Evolutionary conservation across 2,113 vertebrate species (phyloP).

Genomic region (Microcebus griseorufus): DNA sequence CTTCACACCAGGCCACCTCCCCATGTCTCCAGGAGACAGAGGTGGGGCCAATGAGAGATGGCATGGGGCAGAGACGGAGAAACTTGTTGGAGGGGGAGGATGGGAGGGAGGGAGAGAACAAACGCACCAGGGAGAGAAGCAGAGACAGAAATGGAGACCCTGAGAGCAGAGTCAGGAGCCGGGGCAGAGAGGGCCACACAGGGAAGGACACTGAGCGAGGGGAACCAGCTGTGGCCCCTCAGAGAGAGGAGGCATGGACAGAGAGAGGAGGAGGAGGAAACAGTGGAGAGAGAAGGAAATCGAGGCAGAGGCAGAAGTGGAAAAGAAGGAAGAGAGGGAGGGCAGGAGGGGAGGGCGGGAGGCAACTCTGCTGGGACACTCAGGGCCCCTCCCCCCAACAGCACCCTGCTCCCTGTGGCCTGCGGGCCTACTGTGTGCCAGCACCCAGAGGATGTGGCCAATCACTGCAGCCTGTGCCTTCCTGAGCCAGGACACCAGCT

Average conservation of each 20-base stretch:
- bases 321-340: not conserved
- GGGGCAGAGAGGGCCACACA: not conserved
- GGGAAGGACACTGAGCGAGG: not conserved
- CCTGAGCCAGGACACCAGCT: not conserved
- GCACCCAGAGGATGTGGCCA: not conserved
- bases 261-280: not conserved
- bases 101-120: rapidly evolving
- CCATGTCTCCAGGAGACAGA: not conserved
- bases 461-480: rapidly evolving
- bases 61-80: not conserved
- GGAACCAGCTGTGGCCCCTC: no score
- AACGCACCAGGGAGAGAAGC: not conserved
- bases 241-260: not conserved
- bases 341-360: not conserved
- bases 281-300: not conserved
- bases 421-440: not conserved
- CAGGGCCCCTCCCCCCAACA: not conserved
- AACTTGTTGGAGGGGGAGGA: not conserved
- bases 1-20: not conserved
- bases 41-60: not conserved
- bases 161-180: not conserved
- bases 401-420: not conserved
- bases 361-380: not conserved
- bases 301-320: not conserved
- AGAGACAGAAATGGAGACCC: not conserved